These are phyloP conservation scores for Sapayoa aenigma DNA, from an alignment of 2,113 vertebrate genomes.

Conservation along the genomic window DNA sequence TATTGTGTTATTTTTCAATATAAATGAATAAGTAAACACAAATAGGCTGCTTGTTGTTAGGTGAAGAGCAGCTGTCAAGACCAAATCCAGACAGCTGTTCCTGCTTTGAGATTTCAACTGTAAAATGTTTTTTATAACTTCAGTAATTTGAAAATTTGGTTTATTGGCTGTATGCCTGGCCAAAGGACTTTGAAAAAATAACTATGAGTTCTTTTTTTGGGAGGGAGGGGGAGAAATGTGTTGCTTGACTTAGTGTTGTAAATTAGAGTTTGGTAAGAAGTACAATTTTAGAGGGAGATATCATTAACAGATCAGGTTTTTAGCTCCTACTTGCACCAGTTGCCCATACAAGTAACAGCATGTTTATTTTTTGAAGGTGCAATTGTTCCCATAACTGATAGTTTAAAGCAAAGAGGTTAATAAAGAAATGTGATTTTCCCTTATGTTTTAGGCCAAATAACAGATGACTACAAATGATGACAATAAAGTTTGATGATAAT, in stretches of 20 bases:
- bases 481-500: not conserved
- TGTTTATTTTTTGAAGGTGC: not conserved
- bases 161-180: not conserved
- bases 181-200: not conserved
- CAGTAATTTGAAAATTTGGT: not conserved
- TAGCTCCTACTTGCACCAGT: not conserved
- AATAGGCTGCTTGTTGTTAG: not conserved
- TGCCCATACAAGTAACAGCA: not conserved
- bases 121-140: not conserved
- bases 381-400: not conserved
- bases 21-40: conserved; percentile 43
- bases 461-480: not conserved
- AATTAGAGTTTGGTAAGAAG: not conserved
- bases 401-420: not conserved
- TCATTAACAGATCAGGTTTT: not conserved
- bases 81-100: not conserved
- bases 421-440: not conserved
- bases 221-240: accelerated
- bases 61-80: conserved; percentile 25
- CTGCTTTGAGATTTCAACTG: not conserved
- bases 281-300: not conserved
- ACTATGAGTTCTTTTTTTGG: not conserved
- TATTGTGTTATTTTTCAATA: conserved; percentile 18
- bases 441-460: not conserved
- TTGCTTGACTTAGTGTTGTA: not conserved